Evolutionary conservation across 1,140 invertebrate genomes (phyloP).

Genomic region (Apis cerana): DNA sequence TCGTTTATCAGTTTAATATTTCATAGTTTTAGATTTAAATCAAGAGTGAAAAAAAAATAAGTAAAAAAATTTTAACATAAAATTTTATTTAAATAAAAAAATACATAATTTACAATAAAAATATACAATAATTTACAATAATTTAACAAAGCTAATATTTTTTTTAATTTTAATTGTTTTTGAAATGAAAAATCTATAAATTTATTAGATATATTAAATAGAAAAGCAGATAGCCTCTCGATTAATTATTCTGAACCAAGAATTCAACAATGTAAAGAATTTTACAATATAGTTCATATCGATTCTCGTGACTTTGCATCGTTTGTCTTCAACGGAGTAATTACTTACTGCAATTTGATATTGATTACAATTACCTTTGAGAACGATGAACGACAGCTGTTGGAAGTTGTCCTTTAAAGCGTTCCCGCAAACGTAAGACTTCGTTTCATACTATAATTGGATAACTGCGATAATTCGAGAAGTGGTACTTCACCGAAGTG

Average conservation of each 20-base stretch:
- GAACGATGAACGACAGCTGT: background rate
- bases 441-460: background rate
- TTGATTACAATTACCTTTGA: background rate
- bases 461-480: background rate
- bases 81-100: too few species aligned
- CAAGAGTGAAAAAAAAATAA: too few species aligned
- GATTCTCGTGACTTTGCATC: constrained; percentile 1
- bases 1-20: too few species aligned
- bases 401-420: background rate
- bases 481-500: background rate
- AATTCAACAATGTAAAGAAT: background rate
- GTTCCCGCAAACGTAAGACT: background rate
- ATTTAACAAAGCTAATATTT: too few species aligned
- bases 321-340: background rate
- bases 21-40: too few species aligned
- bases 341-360: background rate
- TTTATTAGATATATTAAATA: too few species aligned
- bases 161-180: too few species aligned
- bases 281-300: too few species aligned
- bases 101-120: too few species aligned
- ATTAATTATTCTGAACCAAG: constrained; percentile 14
- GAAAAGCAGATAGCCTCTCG: background rate
- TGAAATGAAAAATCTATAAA: too few species aligned
- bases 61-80: too few species aligned
- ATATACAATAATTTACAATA: too few species aligned